Evolutionary conservation across 2,888 invertebrate species (phyloP).

Genomic region (Eristalis pertinax): DNA sequence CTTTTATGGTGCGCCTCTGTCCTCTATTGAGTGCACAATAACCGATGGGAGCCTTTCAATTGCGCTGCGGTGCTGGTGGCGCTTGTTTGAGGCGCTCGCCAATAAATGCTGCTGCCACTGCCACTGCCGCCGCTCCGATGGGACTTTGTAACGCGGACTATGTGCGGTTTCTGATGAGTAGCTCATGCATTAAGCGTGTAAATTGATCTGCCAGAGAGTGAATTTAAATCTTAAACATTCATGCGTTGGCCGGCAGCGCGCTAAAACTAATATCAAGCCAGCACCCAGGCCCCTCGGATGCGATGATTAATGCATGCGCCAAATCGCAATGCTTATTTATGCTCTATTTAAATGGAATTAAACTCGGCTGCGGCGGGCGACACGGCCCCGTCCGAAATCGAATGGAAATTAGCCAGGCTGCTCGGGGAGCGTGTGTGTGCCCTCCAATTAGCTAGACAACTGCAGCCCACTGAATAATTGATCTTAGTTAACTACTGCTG

Average conservation of each 20-base stretch:
- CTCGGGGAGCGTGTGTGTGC: not conserved
- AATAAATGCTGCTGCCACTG: not conserved
- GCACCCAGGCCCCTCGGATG: constrained; percentile 10
- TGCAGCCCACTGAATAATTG: constrained; percentile 64
- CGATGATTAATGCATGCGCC: constrained; percentile 66
- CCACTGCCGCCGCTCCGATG: not conserved
- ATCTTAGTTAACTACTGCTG: constrained; percentile 68
- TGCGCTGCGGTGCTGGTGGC: not conserved
- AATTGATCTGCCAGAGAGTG: constrained; percentile 28
- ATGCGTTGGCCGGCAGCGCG: constrained; percentile 30
- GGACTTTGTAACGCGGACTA: not conserved
- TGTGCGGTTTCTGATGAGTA: not conserved
- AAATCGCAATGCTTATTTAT: constrained; percentile 68
- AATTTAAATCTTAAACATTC: constrained; percentile 51
- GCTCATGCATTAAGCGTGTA: constrained; percentile 3
- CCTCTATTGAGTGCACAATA: not conserved
- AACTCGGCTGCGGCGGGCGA: constrained; percentile 43
- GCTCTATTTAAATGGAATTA: constrained; percentile 66
- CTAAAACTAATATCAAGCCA: constrained; percentile 53
- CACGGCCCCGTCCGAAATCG: constrained; percentile 38
- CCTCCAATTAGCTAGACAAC: constrained; percentile 60
- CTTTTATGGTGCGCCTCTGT: not conserved
- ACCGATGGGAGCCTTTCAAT: not conserved
- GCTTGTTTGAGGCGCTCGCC: not conserved
- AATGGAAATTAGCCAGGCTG: constrained; percentile 63